Percentiles rank a stretch among this genome's conserved stretches.
These are phyloP conservation scores for Pocillopora verrucosa DNA, from an alignment of 64 coral and sea anemone species.

Conservation along the genomic window DNA sequence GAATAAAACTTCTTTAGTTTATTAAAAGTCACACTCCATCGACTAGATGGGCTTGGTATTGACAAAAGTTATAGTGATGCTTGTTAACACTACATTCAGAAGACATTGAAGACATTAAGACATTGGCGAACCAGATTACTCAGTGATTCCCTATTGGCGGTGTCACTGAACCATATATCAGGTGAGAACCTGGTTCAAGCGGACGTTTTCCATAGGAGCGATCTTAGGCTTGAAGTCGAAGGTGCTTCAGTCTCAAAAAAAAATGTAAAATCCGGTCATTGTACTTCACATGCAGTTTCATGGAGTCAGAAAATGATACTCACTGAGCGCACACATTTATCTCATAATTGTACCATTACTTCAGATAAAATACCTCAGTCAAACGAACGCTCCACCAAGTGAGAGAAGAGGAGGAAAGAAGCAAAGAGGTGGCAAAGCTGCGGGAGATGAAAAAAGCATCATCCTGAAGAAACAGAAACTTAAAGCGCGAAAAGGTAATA, in stretches of 20 bases:
- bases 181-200: neutral
- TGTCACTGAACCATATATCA: conserved; percentile 34
- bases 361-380: neutral
- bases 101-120: conserved; percentile 41
- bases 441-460: conserved; percentile 20
- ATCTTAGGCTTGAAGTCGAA: too few relatives aligned
- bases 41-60: neutral
- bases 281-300: neutral
- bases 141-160: conserved; percentile 10
- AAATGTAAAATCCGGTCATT: too few relatives aligned
- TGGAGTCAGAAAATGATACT: neutral
- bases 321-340: neutral
- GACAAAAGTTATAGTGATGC: neutral
- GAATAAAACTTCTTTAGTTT: too few relatives aligned
- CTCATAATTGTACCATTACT: neutral
- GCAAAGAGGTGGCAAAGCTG: conserved; percentile 16
- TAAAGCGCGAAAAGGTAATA: neutral
- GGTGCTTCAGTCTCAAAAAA: neutral
- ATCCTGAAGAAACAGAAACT: conserved; percentile 33
- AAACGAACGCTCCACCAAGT: conserved; percentile 20
- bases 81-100: neutral
- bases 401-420: neutral
- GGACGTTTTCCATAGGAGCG: too few relatives aligned
- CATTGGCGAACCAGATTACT: neutral
- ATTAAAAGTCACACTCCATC: too few relatives aligned